Conservation (phyloP, 2,797 vertebrate species). For the Sebastes hubbsi region DNA sequence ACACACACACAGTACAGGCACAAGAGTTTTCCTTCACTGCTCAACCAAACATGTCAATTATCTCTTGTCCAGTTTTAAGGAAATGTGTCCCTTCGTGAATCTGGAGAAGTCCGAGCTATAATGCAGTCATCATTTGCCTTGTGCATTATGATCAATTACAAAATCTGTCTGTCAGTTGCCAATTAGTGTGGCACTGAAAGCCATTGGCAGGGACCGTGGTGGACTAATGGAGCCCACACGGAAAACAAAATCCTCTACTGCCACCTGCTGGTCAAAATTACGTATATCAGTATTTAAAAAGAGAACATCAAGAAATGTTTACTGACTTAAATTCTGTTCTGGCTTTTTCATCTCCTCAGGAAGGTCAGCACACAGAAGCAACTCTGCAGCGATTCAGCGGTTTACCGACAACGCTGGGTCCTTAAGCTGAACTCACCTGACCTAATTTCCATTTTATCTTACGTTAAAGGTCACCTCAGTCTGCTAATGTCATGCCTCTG, state of each 20-base stretch:
- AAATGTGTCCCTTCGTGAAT: constrained; percentile 11
- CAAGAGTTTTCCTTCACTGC: constrained; percentile 10
- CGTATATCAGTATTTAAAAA: background rate
- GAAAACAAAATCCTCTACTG: constrained; percentile 75
- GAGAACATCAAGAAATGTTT: background rate
- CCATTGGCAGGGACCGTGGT: constrained; percentile 20
- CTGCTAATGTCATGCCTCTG: background rate
- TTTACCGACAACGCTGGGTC: background rate
- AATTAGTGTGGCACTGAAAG: constrained; percentile 34
- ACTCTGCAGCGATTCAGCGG: background rate
- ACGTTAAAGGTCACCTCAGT: background rate
- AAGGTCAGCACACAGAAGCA: background rate
- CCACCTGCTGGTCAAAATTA: constrained; percentile 76
- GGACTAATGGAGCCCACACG: background rate
- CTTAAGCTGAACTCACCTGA: background rate
- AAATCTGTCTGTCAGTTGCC: constrained; percentile 49
- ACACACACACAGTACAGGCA: background rate
- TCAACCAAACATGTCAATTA: background rate
- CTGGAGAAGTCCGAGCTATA: constrained; percentile 3
- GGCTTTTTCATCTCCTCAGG: background rate
- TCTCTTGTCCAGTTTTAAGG: constrained; percentile 2
- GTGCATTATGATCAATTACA: constrained; percentile 52
- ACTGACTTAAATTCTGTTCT: background rate
- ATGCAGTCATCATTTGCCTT: constrained; percentile 31
- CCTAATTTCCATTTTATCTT: background rate